Evolutionary conservation across 2,888 invertebrate species (phyloP), one percentile per base, ranked within the genome.

Genomic region (Disparrhopalites patrizii): DNA sequence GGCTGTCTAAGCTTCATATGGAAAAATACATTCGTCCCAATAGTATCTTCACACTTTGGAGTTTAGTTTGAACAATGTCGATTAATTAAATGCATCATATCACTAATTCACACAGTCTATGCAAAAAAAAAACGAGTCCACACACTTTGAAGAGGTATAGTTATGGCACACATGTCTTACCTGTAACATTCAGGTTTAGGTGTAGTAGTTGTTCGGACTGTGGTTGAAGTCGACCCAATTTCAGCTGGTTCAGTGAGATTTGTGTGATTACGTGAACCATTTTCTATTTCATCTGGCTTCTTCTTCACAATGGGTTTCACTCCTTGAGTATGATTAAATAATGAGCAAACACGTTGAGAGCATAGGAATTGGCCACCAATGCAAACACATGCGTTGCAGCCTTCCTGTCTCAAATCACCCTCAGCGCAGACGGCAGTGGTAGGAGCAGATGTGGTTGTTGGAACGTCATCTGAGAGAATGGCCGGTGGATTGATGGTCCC

Each of bases 151-250:
- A n/a, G n/a, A n/a, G n/a, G n/a, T n/a, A n/a, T n/a, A n/a, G n/a
- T n/a, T n/a, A n/a, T n/a, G n/a, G n/a, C n/a, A n/a, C n/a, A n/a
- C n/a, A n/a, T n/a, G n/a, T n/a, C n/a, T 64, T 57, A 64, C 64
- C 57, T 43, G n/a, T 50, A 33, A 30, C 64, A 64, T 47, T 67
- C 62, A 23, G 67, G 62, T 27, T 62, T 67, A 13, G 64, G 67
- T 38, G 66, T 57, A 13, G 66, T 60, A 1, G 62, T n/a, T 1
- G 58, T 43, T 23, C 50, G 28, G 36, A 47, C 33, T 33, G 51
- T 54, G 40, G 51, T 50, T 8, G 43, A 7, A 5, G 62, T 28
- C 25, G 47, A 10, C 51, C 64, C 15, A 56, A 52, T 47, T 40
- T 60, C 66, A 2, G 62, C 58, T 23, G 23, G 40, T 57, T 64